phyloP scores from a whole-genome alignment of 1,140 invertebrate genomes.

The Aphidius ervi region DNA sequence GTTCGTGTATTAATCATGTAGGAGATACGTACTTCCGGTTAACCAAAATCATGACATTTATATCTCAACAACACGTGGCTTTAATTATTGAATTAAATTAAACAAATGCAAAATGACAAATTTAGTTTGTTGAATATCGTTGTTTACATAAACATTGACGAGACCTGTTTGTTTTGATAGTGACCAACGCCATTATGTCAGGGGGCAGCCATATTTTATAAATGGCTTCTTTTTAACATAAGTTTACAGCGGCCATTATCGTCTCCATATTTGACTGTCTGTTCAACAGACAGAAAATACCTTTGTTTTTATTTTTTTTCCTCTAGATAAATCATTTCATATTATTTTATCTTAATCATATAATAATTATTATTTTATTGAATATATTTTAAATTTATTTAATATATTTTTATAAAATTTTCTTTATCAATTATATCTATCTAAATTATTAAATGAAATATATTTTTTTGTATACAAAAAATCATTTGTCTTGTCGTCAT shows the following conservation, averaged over 20 bases:
- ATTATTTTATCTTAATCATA: no score
- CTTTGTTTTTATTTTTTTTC: no score
- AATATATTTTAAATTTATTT: no score
- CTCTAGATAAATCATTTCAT: no score
- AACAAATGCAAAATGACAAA: no score
- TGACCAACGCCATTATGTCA: conserved; percentile 55
- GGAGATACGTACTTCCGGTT: conserved; percentile 13
- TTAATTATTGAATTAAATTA: neutral
- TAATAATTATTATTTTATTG: no score
- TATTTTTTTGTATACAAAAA: no score
- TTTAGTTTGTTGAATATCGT: neutral
- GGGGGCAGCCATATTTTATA: conserved; percentile 69
- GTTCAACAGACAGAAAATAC: no score
- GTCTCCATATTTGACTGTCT: conserved; percentile 7
- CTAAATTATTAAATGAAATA: no score
- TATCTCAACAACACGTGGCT: neutral
- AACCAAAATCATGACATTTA: conserved; percentile 8
- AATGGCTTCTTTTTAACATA: conserved; percentile 57
- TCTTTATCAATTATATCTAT: no score
- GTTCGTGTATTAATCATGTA: neutral
- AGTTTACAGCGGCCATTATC: conserved; percentile 18
- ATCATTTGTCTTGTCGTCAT: no score
- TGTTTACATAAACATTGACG: conserved; percentile 37
- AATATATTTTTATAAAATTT: no score
- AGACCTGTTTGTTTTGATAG: conserved; percentile 56